Conservation (phyloP, 1,140 invertebrate genomes). For the Megathymus violae region DNA sequence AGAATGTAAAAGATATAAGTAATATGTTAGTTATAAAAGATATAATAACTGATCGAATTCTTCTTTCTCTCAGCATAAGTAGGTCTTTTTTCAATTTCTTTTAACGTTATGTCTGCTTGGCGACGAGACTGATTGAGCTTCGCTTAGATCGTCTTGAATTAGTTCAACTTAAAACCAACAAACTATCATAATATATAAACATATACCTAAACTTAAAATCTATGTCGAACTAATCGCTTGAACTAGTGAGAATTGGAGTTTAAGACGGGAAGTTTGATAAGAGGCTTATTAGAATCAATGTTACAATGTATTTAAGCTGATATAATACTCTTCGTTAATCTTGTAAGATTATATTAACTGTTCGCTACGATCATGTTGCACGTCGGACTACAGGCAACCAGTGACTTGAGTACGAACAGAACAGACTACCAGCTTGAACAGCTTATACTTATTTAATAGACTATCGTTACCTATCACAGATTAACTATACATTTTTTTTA, state of each 20-base stretch:
- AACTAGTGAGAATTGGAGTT: not conserved
- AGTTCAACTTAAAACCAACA: no score
- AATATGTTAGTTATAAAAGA: no score
- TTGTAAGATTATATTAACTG: conserved; percentile 14
- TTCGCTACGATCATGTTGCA: conserved; percentile 4
- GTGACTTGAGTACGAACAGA: not conserved
- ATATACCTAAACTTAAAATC: no score
- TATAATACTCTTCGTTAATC: conserved; percentile 1
- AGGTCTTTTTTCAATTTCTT: no score
- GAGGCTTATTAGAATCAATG: not conserved
- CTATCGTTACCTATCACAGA: not conserved
- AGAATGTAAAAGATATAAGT: no score
- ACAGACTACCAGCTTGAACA: not conserved
- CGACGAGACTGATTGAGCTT: no score
- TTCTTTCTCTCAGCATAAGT: no score
- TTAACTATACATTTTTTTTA: not conserved
- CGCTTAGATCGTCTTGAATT: no score
- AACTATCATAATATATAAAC: no score
- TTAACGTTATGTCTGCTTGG: no score
- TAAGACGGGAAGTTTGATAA: not conserved
- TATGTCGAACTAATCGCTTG: not conserved
- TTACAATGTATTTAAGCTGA: not conserved
- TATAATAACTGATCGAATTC: no score
- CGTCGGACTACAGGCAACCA: conserved; percentile 1
- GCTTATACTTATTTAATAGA: not conserved